These are phyloP conservation scores for Zaprionus lineosus DNA, from an alignment of 2,888 invertebrate species.

Conservation along the genomic window DNA sequence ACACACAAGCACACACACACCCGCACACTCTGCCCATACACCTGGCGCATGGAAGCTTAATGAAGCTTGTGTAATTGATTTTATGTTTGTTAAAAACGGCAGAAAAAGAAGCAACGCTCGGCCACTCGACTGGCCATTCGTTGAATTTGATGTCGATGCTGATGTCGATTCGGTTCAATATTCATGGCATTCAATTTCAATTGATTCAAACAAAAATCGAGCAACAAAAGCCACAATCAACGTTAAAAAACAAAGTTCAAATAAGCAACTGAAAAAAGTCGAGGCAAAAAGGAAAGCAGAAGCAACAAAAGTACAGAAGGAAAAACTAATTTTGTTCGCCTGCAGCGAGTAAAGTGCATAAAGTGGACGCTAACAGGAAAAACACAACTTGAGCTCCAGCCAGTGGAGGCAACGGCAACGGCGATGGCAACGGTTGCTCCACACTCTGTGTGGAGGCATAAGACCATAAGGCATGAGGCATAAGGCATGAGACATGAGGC, in stretches of 20 bases:
- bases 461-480: conserved; percentile 5
- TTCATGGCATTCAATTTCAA: conserved; percentile 68
- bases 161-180: conserved; percentile 53
- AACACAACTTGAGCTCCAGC: conserved; percentile 42
- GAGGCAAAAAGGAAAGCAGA: conserved; percentile 14
- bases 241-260: not conserved
- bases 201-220: conserved; percentile 55
- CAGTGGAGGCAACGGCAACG: conserved; percentile 9
- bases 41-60: conserved; percentile 51
- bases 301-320: conserved; percentile 9
- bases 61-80: conserved; percentile 74
- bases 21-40: conserved; percentile 4
- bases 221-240: conserved; percentile 18
- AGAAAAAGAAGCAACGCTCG: conserved; percentile 65
- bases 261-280: not conserved
- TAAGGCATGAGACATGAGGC: conserved; percentile 4
- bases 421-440: conserved; percentile 21
- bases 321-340: conserved; percentile 61
- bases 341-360: conserved; percentile 69
- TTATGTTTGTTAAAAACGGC: conserved; percentile 75
- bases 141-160: conserved; percentile 42
- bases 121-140: conserved; percentile 31
- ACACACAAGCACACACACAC: conserved; percentile 22
- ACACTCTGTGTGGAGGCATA: conserved; percentile 6
- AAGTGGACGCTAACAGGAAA: conserved; percentile 48